Evolutionary conservation across 2,797 vertebrate genomes (phyloP), one percentile per base, ranked within the genome.

Genomic region (Parauchenoglanis ngamensis): DNA sequence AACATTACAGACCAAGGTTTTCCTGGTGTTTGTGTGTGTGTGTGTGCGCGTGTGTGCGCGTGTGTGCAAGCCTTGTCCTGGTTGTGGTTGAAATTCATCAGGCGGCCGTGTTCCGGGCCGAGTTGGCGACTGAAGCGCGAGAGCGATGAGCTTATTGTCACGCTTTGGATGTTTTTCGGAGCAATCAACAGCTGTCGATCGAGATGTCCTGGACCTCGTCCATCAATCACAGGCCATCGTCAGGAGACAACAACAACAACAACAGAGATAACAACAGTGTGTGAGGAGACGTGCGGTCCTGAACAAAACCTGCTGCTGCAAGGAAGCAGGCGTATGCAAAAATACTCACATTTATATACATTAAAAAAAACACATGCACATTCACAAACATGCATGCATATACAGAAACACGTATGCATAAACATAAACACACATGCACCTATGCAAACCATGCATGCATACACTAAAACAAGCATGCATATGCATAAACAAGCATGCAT

Each of bases 111-210:
- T 88, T 92, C 91, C 84, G 92, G 92, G 94, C 93, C 93, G 93
- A 93, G 94, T 93, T 92, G 94, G 92, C 92, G 91, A 93, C 94
- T 91, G 92, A 95, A 93, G 93, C 92, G 94, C 94, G 91, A 95
- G 92, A 94, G 94, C 95, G 95, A 95, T 96, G 96, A 96, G 95
- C 95, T 95, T 94, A 95, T 95, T 95, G 96, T 96, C 96, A 95
- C 95, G 94, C 95, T 96, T 93, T 92, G 95, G 95, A 94, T 94
- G 95, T 94, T 94, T 93, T 91, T 95, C 94, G 94, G 93, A 96
- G 95, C 95, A 95, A 96, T 96, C 96, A 96, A 96, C 96, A 96
- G 96, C 96, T 96, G 96, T 96, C 95, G 94, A 96, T 96, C 93
- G 94, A 96, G 95, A 96, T 95, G 95, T 96, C 95, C 95, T 96